A percentile compares a stretch with the other conserved stretches of the same genome.
phyloP scores from a whole-genome alignment of 2,113 vertebrate genomes.

The Thamnaconus septentrionalis region DNA sequence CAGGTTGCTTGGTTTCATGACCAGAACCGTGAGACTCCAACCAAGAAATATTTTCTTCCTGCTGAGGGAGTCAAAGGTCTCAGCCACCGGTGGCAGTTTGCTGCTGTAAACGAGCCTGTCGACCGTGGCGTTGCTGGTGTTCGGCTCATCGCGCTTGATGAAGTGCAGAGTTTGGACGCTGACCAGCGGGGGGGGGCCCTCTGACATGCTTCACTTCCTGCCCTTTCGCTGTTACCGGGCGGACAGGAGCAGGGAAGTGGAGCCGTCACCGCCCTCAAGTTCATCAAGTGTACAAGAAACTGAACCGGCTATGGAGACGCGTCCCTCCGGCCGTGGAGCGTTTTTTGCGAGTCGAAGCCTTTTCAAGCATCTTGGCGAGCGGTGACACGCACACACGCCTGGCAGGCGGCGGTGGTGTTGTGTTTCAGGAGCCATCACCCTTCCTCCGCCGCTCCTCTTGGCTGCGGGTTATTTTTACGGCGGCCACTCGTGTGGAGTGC shows the following conservation, averaged over 20 bases:
- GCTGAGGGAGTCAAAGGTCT: too few relatives aligned
- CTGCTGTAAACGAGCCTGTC: too few relatives aligned
- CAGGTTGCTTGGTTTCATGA: too few relatives aligned
- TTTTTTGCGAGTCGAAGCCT: background rate
- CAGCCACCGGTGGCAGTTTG: too few relatives aligned
- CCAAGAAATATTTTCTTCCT: too few relatives aligned
- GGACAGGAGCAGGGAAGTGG: too few relatives aligned
- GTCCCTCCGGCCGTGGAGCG: too few relatives aligned
- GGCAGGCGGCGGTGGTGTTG: slow-evolving; percentile 32
- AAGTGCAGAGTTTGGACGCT: slow-evolving; percentile 29
- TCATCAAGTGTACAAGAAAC: too few relatives aligned
- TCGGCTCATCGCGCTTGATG: slow-evolving; percentile 5
- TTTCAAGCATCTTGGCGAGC: slow-evolving; percentile 8
- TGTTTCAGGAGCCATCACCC: slow-evolving; percentile 29
- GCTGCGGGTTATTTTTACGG: slow-evolving; percentile 65
- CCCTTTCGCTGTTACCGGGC: slow-evolving; percentile 9
- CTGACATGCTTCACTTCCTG: slow-evolving; percentile 28
- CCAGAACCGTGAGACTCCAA: too few relatives aligned
- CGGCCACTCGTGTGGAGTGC: slow-evolving; percentile 44
- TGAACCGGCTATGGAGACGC: too few relatives aligned
- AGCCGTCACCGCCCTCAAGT: too few relatives aligned
- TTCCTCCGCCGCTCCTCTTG: slow-evolving; percentile 26
- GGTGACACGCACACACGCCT: background rate
- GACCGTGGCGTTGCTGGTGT: too few relatives aligned
- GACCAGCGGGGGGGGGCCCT: slow-evolving; percentile 4